Evolutionary conservation across 1,140 invertebrate genomes (phyloP).

Genomic region (Apis laboriosa): DNA sequence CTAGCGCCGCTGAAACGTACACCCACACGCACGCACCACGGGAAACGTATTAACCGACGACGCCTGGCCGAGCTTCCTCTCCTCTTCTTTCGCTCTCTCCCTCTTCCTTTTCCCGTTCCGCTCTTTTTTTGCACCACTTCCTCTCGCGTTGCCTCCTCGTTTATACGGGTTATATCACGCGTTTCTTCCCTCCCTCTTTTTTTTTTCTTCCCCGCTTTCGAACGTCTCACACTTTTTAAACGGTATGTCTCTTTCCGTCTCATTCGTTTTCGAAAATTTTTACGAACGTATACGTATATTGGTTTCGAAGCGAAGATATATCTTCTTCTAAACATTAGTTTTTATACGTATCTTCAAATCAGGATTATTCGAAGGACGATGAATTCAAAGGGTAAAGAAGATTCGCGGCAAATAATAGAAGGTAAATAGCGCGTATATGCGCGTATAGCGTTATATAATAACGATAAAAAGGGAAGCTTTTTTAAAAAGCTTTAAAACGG

Average conservation of each 20-base stretch:
- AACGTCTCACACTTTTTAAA: not conserved
- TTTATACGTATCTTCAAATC: no score
- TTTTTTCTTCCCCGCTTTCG: slow-evolving; percentile 3
- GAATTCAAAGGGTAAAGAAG: no score
- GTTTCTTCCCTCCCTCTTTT: not conserved
- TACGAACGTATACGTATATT: no score
- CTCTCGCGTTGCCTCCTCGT: not conserved
- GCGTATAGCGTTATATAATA: no score
- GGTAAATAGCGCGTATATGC: no score
- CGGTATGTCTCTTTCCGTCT: not conserved
- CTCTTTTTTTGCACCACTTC: not conserved
- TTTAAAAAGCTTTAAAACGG: no score
- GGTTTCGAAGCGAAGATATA: no score
- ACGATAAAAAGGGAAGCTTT: no score
- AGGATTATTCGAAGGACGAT: no score
- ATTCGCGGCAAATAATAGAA: no score
- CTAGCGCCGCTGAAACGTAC: slow-evolving; percentile 46
- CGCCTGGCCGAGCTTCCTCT: slow-evolving; percentile 27
- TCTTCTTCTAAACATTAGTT: no score
- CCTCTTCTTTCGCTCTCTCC: slow-evolving; percentile 12
- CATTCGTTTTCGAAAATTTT: no score
- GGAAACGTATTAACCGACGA: slow-evolving; percentile 39
- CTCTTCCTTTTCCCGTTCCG: not conserved
- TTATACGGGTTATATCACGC: not conserved
- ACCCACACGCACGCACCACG: slow-evolving; percentile 15